A percentile compares a stretch with the other conserved stretches of the same genome.
Evolutionary conservation across 2,113 vertebrate genomes (phyloP).

Genomic region (Chlamydotis undulata): DNA sequence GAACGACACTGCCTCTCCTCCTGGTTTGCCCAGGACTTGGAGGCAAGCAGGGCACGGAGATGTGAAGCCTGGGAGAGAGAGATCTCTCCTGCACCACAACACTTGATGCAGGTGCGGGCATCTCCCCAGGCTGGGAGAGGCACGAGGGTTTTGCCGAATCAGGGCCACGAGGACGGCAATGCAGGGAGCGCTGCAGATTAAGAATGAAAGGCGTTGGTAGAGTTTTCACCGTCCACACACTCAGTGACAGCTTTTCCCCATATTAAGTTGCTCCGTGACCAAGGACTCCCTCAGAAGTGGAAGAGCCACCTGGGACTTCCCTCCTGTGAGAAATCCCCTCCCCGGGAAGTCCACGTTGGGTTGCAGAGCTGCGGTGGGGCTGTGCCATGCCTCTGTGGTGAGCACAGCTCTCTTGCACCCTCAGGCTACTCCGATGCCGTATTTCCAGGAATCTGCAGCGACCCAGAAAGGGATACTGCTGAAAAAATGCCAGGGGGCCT

Average conservation of each 20-base stretch:
- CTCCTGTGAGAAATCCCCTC: conserved; percentile 28
- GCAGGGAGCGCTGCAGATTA: not conserved
- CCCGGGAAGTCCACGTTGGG: not conserved
- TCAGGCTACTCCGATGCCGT: accelerated
- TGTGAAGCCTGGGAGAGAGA: not conserved
- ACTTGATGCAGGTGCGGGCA: not conserved
- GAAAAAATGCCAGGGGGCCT: not conserved
- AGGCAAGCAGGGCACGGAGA: not conserved
- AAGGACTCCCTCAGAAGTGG: not conserved
- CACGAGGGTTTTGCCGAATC: not conserved
- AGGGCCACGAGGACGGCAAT: accelerated
- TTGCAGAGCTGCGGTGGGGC: not conserved
- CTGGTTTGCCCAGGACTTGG: not conserved
- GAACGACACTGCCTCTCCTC: not conserved
- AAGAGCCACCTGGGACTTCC: not conserved
- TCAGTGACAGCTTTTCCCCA: not conserved
- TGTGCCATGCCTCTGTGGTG: not conserved
- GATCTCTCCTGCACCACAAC: not conserved
- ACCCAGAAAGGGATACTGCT: not conserved
- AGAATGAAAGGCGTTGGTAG: not conserved
- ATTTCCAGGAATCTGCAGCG: not conserved
- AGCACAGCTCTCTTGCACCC: not conserved
- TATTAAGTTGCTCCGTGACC: not conserved
- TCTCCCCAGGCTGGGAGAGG: not conserved
- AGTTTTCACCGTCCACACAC: not conserved